Evolutionary conservation across 2,888 invertebrate genomes (phyloP), one percentile per base, ranked within the genome.

Genomic region (Tricholauxania praeusta): DNA sequence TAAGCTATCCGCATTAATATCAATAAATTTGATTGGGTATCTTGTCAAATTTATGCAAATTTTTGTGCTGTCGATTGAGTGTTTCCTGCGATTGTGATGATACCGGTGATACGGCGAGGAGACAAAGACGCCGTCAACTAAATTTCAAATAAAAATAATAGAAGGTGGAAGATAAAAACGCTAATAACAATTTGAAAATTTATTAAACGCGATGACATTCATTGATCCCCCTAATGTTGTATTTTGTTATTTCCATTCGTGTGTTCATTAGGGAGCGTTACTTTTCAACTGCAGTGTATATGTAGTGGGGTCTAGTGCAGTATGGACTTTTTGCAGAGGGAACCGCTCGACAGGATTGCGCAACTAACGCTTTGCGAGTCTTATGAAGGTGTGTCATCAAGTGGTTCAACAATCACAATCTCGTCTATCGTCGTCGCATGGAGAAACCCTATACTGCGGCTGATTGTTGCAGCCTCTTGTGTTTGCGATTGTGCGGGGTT

Each of bases 321-420:
- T 57, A 14, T 57, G 6, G 51, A 19, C 10, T 51, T 15, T 17
- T 52, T 49, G 52, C 17, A 32, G 39, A 53, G 32, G 28, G 12
- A n/a, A 17, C 53, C 28, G 66, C 39, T n/a, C 63, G 12, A 63
- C 2, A 17, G 57, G 28, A 57, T 57, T 57, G 57, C 17, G 57
- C 57, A 57, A 57, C 57, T 28, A 39, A 39, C 1, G 39, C 39
- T 7, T 7, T 10, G 14, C 57, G 19, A 28, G n/a, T 63, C 3
- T 17, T 70, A 39, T 48, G 69, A 70, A 70, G 69, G 69, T 70
- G 69, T 70, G 69, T 51, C 69, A 48, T 62, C 69, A 22, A 51
- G 59, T 55, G 47, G 52, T 32, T 22, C 28, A 39, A 39, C 22
- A 39, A 39, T 39, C 39, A 39, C 39, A 39, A 39, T 52, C 32